Evolutionary conservation across 2,113 vertebrate genomes (phyloP).

Genomic region (Grus americana): DNA sequence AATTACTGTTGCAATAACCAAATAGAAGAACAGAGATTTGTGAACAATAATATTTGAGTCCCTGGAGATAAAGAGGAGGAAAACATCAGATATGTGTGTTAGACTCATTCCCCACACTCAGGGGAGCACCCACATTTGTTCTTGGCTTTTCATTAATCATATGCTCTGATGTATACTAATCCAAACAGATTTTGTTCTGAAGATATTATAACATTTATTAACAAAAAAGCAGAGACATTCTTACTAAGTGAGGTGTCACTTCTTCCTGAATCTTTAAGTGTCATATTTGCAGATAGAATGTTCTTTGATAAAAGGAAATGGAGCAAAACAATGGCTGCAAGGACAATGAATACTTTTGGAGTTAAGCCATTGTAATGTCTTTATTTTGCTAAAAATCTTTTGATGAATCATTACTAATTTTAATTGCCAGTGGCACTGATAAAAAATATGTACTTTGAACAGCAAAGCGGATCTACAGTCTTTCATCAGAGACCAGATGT

Average conservation of each 20-base stretch:
- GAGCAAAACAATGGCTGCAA: neutral
- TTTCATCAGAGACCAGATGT: neutral
- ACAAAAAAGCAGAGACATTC: neutral
- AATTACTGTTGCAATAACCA: slow-evolving; percentile 9
- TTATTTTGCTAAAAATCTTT: neutral
- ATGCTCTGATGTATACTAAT: neutral
- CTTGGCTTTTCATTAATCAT: neutral
- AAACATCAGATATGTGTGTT: neutral
- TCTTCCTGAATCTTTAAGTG: neutral
- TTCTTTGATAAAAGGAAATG: neutral
- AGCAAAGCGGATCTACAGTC: neutral
- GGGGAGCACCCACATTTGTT: neutral
- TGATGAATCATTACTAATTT: neutral
- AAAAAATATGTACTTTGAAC: neutral
- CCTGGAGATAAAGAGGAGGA: neutral
- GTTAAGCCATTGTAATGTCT: neutral
- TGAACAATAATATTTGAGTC: neutral
- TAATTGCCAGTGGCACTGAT: neutral
- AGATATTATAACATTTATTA: neutral
- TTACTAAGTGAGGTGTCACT: neutral
- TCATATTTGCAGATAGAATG: neutral
- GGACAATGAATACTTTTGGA: neutral
- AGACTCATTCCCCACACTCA: neutral
- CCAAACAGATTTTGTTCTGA: neutral
- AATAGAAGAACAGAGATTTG: neutral